These are phyloP conservation scores for Phylloscopus whistleri DNA, from an alignment of 2,113 vertebrate species.

Conservation along the genomic window DNA sequence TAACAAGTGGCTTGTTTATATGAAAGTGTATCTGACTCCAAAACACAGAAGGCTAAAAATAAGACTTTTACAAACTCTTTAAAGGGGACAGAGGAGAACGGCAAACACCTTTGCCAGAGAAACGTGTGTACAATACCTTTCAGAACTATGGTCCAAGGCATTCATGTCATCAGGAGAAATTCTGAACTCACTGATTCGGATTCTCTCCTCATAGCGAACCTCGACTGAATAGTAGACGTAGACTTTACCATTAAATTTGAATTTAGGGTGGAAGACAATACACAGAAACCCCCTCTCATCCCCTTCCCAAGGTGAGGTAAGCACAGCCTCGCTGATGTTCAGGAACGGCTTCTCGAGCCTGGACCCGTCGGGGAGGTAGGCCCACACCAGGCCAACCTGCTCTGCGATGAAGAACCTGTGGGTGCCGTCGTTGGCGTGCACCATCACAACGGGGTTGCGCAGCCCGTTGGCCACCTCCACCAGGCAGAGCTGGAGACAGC, in stretches of 20 bases:
- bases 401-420: slow-evolving; percentile 93
- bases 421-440: slow-evolving; percentile 88
- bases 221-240: slow-evolving; percentile 94
- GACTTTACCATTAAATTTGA: slow-evolving; percentile 85
- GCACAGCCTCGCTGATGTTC: slow-evolving; percentile 85
- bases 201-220: slow-evolving; percentile 82
- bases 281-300: slow-evolving; percentile 95
- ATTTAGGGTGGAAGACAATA: slow-evolving; percentile 86
- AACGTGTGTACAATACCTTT: slow-evolving; percentile 77
- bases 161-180: slow-evolving; percentile 85
- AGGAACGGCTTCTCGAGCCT: slow-evolving; percentile 86
- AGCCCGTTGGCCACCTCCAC: slow-evolving; percentile 87
- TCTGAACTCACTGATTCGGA: slow-evolving; percentile 94
- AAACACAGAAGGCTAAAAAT: no score
- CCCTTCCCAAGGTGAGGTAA: slow-evolving; percentile 95
- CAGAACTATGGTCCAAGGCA: slow-evolving; percentile 86
- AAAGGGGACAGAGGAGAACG: no score
- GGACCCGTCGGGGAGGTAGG: slow-evolving; percentile 84
- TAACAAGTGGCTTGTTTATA: no score
- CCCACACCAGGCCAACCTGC: slow-evolving; percentile 93
- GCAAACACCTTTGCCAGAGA: not conserved
- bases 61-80: no score
- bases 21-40: no score
- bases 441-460: slow-evolving; percentile 90
- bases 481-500: slow-evolving; percentile 92